Base-by-base conservation (phyloP, 2,888 invertebrate species). In the Synanthedon myopaeformis region DNA sequence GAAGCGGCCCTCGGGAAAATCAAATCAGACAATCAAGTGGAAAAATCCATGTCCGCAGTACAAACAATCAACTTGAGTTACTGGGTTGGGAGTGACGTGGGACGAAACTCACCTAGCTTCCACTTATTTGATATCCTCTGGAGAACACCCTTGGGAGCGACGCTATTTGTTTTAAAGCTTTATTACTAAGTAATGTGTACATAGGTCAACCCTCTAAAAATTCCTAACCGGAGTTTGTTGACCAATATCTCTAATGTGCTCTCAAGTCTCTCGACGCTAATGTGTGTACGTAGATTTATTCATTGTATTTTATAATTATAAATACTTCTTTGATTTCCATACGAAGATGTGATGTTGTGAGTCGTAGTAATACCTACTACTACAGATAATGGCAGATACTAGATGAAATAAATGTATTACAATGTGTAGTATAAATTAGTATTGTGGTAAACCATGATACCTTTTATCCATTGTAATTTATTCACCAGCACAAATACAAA, bases 1-100 rank as follows among this genome's bases (percentile, higher is more conserved):
- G 76, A 71, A 42, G 54, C 53, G 55, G 64, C 63, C 72, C 75
- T 76, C 70, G 70, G 77, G 79, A 76, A 85, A 87, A 86, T 86
- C 82, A 82, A 84, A 87, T 86, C 86, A 80, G 85, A 87, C 84
- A 86, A 87, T 86, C 86, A 87, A 85, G 84, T 86, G 83, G 85
- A 87, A 86, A 87, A 87, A 85, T 86, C 85, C 77, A 77, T 82
- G 85, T 84, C 74, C 78, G 74, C 69, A 76, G 79, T 71, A 77
- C 86, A 87, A 86, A 85, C 86, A 86, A 86, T 87, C 86, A 83
- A 77, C 76, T 84, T 74, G 74, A 85, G 83, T 87, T 86, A 85
- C 82, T 67, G 69, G 71, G 74, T 63, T 63, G 61, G 62, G 70
- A 74, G 72, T 82, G 83, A 83, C 79, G 83, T 70, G 72, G 82